Conservation (phyloP, 2,113 vertebrate species). For the Australoheros scitulus region DNA sequence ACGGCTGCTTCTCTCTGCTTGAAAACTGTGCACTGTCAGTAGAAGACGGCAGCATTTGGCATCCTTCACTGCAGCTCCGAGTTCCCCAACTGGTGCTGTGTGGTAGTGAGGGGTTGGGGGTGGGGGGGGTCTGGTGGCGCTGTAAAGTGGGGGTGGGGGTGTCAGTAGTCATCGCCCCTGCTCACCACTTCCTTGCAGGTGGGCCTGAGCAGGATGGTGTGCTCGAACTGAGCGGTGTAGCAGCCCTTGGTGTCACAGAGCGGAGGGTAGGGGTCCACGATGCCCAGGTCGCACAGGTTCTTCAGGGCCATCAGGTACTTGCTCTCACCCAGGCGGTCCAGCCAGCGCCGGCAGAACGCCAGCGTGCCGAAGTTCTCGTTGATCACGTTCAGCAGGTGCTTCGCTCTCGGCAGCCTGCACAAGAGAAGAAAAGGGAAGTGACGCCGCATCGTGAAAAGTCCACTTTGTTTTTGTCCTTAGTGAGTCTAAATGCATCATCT, state of each 20-base stretch:
- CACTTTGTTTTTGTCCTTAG: too few species aligned
- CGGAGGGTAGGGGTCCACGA: conserved; percentile 96
- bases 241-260: conserved; percentile 98
- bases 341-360: conserved; percentile 98
- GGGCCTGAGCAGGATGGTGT: conserved; percentile 96
- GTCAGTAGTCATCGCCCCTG: conserved; percentile 96
- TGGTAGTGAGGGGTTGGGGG: background rate
- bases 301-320: conserved; percentile 99
- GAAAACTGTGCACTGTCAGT: conserved; percentile 47
- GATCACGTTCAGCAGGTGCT: conserved; percentile 95
- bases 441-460: background rate
- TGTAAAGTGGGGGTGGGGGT: background rate
- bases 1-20: conserved; percentile 25
- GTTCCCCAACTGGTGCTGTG: conserved; percentile 25
- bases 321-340: conserved; percentile 97
- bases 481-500: too few species aligned
- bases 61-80: conserved; percentile 19
- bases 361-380: conserved; percentile 98
- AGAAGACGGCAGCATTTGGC: conserved; percentile 32
- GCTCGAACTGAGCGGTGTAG: conserved; percentile 99
- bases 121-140: background rate
- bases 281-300: conserved; percentile 98
- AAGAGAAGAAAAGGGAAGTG: background rate
- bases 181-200: conserved; percentile 99
- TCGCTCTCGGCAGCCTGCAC: conserved; percentile 92